Evolutionary conservation across 2,797 vertebrate species (phyloP).

Genomic region (Gambelia wislizenii): DNA sequence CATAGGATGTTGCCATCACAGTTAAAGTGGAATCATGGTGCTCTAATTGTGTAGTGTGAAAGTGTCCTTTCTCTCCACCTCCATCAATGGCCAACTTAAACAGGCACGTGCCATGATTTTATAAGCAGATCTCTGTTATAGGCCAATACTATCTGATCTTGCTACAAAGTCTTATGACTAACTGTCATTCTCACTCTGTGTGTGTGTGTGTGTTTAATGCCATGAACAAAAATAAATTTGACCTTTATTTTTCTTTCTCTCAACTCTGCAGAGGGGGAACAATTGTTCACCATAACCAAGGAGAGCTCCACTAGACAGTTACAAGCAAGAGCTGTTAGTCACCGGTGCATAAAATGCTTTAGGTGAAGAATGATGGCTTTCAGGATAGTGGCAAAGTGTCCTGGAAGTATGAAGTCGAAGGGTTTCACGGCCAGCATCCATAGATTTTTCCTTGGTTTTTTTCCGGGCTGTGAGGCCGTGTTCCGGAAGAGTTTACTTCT

Average conservation of each 20-base stretch:
- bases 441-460: too few species aligned
- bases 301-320: not conserved
- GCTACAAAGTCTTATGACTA: constrained; percentile 46
- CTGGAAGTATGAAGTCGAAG: not conserved
- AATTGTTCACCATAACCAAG: not conserved
- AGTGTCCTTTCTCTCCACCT: not conserved
- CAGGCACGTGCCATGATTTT: not conserved
- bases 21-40: too few species aligned
- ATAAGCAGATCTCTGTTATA: constrained; percentile 36
- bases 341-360: not conserved
- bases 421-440: too few species aligned
- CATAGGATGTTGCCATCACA: too few species aligned
- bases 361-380: not conserved
- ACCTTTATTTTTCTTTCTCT: not conserved
- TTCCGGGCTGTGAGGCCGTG: too few species aligned
- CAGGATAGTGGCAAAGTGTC: not conserved
- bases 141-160: constrained; percentile 34
- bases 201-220: not conserved
- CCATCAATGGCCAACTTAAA: not conserved
- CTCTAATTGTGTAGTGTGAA: too few species aligned
- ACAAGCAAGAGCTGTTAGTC: not conserved
- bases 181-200: constrained; percentile 26
- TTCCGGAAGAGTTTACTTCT: too few species aligned
- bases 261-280: constrained; percentile 6
- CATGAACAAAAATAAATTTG: constrained; percentile 50